Conservation (phyloP, 2,113 vertebrate species). For the Hipposideros armiger region DNA sequence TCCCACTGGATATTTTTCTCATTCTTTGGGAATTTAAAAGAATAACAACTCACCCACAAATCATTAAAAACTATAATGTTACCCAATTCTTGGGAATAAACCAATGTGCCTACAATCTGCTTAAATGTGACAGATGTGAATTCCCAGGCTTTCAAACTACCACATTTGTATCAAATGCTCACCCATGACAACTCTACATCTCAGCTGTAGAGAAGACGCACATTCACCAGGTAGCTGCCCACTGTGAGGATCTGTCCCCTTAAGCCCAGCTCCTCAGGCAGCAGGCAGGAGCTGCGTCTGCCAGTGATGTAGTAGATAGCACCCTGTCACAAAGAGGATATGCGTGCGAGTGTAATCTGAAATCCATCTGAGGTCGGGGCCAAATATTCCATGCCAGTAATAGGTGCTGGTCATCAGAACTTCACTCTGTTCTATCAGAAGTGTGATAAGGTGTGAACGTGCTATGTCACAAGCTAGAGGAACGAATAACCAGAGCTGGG, state of each 20-base stretch:
- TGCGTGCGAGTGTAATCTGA: not conserved
- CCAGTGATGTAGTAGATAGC: not conserved
- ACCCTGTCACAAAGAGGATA: not conserved
- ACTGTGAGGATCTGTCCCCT: not conserved
- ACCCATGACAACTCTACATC: not conserved
- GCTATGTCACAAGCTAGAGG: not conserved
- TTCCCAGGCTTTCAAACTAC: conserved; percentile 31
- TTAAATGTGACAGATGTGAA: conserved; percentile 58
- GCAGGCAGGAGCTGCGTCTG: not conserved
- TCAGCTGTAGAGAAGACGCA: not conserved
- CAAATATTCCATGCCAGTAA: not conserved
- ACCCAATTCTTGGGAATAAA: conserved; percentile 73
- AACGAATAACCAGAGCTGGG: not conserved
- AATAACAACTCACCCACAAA: conserved; percentile 80
- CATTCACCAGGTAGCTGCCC: not conserved
- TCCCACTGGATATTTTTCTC: conserved; percentile 75
- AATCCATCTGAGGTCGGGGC: not conserved
- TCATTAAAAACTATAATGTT: conserved; percentile 80
- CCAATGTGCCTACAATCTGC: conserved; percentile 61
- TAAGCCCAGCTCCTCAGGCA: not conserved
- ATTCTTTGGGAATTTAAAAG: conserved; percentile 81
- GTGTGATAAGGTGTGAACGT: not conserved
- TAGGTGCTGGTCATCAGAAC: not conserved
- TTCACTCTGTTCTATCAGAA: not conserved
- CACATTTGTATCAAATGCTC: not conserved